phyloP scores from a whole-genome alignment of 2,797 vertebrate species.

The Jordanella pulchra region DNA sequence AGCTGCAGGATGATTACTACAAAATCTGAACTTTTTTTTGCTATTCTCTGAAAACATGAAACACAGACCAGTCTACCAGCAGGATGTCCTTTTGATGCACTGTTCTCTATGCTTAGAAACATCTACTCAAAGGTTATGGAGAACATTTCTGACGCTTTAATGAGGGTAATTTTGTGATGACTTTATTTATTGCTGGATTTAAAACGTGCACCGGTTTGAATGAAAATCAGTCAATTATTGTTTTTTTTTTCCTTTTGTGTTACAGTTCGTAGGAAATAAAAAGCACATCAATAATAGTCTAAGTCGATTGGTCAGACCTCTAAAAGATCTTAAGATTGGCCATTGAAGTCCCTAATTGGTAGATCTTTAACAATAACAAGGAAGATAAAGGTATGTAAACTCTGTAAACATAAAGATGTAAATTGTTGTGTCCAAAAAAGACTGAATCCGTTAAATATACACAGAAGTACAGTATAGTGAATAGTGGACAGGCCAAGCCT shows the following conservation, averaged over 20 bases:
- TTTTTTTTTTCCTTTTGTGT: not conserved
- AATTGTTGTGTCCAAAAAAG: not conserved
- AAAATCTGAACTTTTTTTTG: too few species aligned
- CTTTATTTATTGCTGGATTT: too few species aligned
- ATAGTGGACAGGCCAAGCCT: not conserved
- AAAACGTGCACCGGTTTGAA: too few species aligned
- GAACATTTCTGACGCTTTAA: not conserved
- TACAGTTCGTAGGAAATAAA: too few species aligned
- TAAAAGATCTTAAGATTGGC: not conserved
- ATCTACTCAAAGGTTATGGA: not conserved
- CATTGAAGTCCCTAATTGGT: not conserved
- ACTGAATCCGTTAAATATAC: not conserved
- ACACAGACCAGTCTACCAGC: not conserved
- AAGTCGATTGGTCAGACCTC: too few species aligned
- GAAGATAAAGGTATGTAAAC: not conserved
- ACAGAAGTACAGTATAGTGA: not conserved
- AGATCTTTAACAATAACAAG: not conserved
- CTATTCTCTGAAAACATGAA: too few species aligned
- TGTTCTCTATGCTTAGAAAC: not conserved
- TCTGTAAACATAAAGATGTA: not conserved
- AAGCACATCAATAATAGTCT: too few species aligned
- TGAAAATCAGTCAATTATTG: not conserved
- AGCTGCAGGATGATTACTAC: too few species aligned
- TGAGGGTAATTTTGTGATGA: not conserved
- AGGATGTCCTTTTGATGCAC: not conserved